A percentile compares a stretch with the other conserved stretches of the same genome.
These are phyloP conservation scores for Heterotilapia buettikoferi DNA, from an alignment of 2,113 vertebrate genomes.

Conservation along the genomic window DNA sequence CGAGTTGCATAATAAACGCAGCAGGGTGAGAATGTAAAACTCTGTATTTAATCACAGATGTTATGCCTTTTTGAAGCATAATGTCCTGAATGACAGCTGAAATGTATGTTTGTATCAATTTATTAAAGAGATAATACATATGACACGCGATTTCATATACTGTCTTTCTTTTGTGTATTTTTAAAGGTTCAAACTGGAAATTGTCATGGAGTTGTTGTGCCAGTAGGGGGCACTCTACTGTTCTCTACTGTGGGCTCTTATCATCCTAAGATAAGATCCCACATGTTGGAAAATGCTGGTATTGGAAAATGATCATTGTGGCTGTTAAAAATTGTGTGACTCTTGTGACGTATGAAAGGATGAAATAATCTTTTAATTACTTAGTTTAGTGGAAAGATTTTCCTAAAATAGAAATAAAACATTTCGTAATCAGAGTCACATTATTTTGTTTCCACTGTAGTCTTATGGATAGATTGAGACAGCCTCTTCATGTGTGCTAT, in stretches of 20 bases:
- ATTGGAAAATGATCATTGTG: neutral
- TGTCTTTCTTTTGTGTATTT: neutral
- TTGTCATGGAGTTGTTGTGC: neutral
- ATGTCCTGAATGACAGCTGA: neutral
- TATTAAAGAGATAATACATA: neutral
- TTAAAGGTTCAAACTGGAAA: neutral
- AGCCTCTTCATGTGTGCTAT: neutral
- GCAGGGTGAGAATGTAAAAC: slow-evolving; percentile 1
- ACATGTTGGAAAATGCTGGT: neutral
- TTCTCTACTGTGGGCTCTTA: neutral
- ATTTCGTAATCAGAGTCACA: neutral
- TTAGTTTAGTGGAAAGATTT: neutral
- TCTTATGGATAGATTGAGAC: neutral
- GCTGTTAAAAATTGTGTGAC: neutral
- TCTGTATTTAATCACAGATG: neutral
- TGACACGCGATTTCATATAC: neutral
- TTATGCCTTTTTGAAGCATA: neutral
- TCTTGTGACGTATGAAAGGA: neutral
- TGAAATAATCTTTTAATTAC: neutral
- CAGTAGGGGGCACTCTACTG: neutral
- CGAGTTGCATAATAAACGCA: neutral
- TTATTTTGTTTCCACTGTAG: neutral
- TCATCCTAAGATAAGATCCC: neutral
- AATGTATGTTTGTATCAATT: slow-evolving; percentile 14
- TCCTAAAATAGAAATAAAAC: neutral